A percentile compares a stretch with the other conserved stretches of the same genome.
Evolutionary conservation across 2,888 invertebrate species (phyloP).

Genomic region (Mechanitis mazaeus): DNA sequence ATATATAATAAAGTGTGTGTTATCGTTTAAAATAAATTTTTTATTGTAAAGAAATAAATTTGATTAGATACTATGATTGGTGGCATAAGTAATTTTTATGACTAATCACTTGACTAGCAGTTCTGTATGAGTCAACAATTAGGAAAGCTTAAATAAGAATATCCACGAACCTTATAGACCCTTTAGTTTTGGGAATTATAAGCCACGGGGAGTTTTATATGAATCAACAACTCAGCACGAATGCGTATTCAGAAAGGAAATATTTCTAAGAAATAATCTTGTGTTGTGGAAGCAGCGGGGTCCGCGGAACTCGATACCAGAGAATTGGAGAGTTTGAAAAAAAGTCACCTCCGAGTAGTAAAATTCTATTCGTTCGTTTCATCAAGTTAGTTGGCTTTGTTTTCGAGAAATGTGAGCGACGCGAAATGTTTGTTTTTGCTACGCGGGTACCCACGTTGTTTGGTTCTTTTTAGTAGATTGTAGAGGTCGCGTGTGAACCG

Average conservation of each 20-base stretch:
- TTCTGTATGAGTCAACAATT: too few relatives aligned
- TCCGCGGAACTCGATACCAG: constrained; percentile 5
- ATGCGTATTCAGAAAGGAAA: not conserved
- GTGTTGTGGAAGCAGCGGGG: not conserved
- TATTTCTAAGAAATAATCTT: not conserved
- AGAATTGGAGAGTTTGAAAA: constrained; percentile 6
- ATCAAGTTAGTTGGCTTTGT: constrained; percentile 5
- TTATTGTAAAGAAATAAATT: too few relatives aligned
- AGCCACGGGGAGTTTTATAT: not conserved
- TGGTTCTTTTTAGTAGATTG: not conserved
- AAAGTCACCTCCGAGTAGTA: constrained; percentile 7
- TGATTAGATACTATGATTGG: too few relatives aligned
- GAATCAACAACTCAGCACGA: not conserved
- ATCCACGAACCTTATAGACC: too few relatives aligned
- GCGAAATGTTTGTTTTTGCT: constrained; percentile 10
- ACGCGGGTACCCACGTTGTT: not conserved
- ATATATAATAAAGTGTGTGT: too few relatives aligned
- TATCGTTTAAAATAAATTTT: too few relatives aligned
- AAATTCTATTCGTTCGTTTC: constrained; percentile 8
- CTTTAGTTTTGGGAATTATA: not conserved
- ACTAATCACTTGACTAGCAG: too few relatives aligned
- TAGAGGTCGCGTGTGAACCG: not conserved
- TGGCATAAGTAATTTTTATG: too few relatives aligned
- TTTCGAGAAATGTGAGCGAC: constrained; percentile 4
- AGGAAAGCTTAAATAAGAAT: too few relatives aligned